phyloP scores from a whole-genome alignment of 2,797 vertebrate species.

The Muscicapa striata region DNA sequence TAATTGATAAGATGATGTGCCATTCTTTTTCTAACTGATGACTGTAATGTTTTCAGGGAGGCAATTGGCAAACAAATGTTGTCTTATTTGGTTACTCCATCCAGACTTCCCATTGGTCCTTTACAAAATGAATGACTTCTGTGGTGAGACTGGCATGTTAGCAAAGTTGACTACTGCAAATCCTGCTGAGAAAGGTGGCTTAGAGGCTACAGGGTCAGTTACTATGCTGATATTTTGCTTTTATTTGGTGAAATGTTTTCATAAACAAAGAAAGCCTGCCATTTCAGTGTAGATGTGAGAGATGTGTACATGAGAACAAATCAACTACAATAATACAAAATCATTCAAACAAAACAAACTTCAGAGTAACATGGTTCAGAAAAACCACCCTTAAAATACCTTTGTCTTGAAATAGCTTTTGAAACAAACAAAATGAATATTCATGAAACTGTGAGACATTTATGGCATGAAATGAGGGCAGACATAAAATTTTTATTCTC shows the following conservation, averaged over 20 bases:
- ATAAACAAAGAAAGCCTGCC: neutral
- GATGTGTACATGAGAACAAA: neutral
- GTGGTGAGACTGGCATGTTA: neutral
- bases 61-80: neutral
- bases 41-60: neutral
- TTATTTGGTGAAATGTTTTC: neutral
- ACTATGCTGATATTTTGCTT: neutral
- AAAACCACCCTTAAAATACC: neutral
- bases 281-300: neutral
- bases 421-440: slow-evolving; percentile 31
- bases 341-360: slow-evolving; percentile 18
- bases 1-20: neutral
- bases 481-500: neutral
- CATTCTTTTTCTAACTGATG: neutral
- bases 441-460: slow-evolving; percentile 6
- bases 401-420: slow-evolving; percentile 20
- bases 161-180: neutral
- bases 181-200: neutral
- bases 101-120: neutral
- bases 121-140: neutral
- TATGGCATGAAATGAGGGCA: neutral
- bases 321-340: neutral
- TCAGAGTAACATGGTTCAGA: neutral
- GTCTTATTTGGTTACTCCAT: neutral
- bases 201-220: neutral